Evolutionary conservation across 2,888 invertebrate species (phyloP).

Genomic region (Ceraclea dissimilis): DNA sequence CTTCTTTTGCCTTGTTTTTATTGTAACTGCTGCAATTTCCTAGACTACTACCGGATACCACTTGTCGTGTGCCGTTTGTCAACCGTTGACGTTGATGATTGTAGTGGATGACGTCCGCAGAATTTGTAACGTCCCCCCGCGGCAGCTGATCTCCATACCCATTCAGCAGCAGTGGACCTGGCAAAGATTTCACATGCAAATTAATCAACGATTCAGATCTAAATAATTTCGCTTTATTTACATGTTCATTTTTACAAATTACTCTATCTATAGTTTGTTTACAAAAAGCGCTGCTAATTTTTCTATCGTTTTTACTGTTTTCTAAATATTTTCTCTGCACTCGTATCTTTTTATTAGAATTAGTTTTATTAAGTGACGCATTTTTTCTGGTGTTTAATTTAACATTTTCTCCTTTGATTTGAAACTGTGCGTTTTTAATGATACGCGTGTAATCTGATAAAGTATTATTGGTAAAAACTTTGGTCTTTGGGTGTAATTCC

Average conservation of each 20-base stretch:
- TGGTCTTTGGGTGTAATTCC: background rate
- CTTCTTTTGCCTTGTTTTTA: slow-evolving; percentile 31
- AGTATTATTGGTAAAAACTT: too few relatives aligned
- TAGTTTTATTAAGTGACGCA: background rate
- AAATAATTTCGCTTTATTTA: background rate
- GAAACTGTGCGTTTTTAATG: background rate
- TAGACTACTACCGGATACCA: background rate
- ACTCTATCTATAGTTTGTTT: background rate
- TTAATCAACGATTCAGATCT: slow-evolving; percentile 12
- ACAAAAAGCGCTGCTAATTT: background rate
- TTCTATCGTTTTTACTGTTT: background rate
- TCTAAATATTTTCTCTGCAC: background rate
- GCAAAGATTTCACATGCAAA: slow-evolving; percentile 25
- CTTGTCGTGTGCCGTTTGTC: background rate
- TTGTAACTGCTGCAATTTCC: slow-evolving; percentile 3
- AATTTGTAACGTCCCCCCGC: background rate
- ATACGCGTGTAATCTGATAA: too few relatives aligned
- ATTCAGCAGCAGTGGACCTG: slow-evolving; percentile 18
- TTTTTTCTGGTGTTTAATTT: background rate
- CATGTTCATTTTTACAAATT: background rate
- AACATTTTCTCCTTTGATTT: background rate
- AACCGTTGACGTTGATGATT: slow-evolving; percentile 26
- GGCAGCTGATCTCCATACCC: background rate
- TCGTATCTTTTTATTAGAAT: background rate
- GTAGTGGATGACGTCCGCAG: background rate